Conservation (phyloP, 2,888 invertebrate species). For the Lasioglossum malachurum region DNA sequence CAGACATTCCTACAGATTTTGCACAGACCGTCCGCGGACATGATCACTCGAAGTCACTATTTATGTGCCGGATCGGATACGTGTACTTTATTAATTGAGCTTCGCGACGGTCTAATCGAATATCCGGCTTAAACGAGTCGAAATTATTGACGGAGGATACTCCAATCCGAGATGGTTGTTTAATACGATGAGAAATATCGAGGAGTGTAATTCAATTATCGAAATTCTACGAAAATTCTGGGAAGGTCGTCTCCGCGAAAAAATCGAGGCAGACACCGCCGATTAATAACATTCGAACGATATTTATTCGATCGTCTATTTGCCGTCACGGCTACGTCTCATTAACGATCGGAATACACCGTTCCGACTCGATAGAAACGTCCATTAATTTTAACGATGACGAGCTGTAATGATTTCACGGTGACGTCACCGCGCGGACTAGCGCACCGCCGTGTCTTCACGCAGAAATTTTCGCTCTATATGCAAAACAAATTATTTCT, state of each 20-base stretch:
- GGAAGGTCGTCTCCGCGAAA: not conserved
- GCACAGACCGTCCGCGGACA: not conserved
- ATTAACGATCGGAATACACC: slow-evolving; percentile 43
- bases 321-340: slow-evolving; percentile 36
- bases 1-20: not conserved
- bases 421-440: slow-evolving; percentile 23
- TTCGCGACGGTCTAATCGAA: not conserved
- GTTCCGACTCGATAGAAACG: slow-evolving; percentile 26
- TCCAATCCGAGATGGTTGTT: not conserved
- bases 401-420: slow-evolving; percentile 42
- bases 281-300: slow-evolving; percentile 40
- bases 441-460: not conserved
- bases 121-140: not conserved
- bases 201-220: not conserved
- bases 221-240: not conserved
- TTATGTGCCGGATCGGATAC: not conserved
- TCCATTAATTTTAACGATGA: slow-evolving; percentile 54
- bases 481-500: slow-evolving; percentile 19
- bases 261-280: not conserved
- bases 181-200: not conserved
- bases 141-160: not conserved
- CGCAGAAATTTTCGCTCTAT: slow-evolving; percentile 14
- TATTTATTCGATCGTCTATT: slow-evolving; percentile 38
- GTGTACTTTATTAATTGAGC: not conserved
- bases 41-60: not conserved